A percentile compares a stretch with the other conserved stretches of the same genome.
phyloP scores from a whole-genome alignment of 2,113 vertebrate species.

The Python bivittatus region DNA sequence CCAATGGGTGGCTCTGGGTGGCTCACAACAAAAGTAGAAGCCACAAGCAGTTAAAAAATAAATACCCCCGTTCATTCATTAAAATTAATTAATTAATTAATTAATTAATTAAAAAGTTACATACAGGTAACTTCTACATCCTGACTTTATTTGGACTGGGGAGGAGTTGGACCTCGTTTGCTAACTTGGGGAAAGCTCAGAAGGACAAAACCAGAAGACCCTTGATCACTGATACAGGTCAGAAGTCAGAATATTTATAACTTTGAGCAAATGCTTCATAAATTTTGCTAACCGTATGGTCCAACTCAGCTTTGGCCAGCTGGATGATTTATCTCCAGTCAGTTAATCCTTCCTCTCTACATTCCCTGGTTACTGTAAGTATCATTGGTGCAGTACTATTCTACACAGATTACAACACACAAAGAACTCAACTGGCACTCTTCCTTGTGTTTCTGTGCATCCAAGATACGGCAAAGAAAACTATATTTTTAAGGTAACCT shows the following conservation, averaged over 20 bases:
- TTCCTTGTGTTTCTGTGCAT: conserved; percentile 15
- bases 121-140: no score
- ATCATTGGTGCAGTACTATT: conserved; percentile 32
- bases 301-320: conserved; percentile 13
- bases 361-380: conserved; percentile 17
- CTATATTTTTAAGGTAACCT: not conserved
- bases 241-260: conserved; percentile 12
- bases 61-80: no score
- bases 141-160: not conserved
- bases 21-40: no score
- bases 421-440: conserved; percentile 29
- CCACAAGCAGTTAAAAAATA: no score
- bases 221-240: not conserved
- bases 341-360: conserved; percentile 24
- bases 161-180: not conserved
- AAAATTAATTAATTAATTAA: no score
- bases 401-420: not conserved
- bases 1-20: no score
- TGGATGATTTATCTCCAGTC: conserved; percentile 40
- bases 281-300: conserved; percentile 1
- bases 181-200: not conserved
- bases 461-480: not conserved
- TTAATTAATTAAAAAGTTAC: no score
- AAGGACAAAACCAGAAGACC: not conserved
- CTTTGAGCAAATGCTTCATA: conserved; percentile 2